Evolutionary conservation across 2,113 vertebrate species (phyloP).

Genomic region (Thalassarche chlororhynchos): DNA sequence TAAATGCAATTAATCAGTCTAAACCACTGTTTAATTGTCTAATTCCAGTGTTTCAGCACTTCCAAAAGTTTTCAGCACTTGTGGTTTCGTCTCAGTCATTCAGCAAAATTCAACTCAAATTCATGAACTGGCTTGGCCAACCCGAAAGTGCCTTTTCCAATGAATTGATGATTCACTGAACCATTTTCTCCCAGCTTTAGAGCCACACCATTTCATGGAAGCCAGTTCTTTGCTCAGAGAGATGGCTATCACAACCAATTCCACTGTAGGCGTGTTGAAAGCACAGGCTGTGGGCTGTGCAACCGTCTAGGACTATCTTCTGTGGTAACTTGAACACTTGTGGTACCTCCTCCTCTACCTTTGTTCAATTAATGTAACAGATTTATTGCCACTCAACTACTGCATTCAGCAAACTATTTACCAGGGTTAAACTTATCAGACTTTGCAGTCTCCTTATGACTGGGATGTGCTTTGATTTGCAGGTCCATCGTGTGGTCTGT

Average conservation of each 20-base stretch:
- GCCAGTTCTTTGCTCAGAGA: background rate
- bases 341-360: background rate
- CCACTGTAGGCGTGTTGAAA: background rate
- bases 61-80: background rate
- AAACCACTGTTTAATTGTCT: background rate
- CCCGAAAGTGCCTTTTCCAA: background rate
- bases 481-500: background rate
- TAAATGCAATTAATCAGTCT: background rate
- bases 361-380: background rate
- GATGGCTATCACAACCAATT: background rate
- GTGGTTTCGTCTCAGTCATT: background rate
- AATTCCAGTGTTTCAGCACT: background rate
- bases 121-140: background rate
- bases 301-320: background rate
- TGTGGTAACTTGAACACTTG: background rate
- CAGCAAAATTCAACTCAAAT: background rate
- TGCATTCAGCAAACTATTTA: background rate
- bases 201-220: background rate
- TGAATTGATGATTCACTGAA: slow-evolving; percentile 16
- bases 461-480: background rate
- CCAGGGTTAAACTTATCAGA: background rate
- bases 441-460: background rate
- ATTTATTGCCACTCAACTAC: background rate
- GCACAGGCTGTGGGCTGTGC: background rate
- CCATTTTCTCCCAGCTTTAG: background rate